Evolutionary conservation across 2,113 vertebrate genomes (phyloP).

Genomic region (Oncorhynchus gorbuscha): DNA sequence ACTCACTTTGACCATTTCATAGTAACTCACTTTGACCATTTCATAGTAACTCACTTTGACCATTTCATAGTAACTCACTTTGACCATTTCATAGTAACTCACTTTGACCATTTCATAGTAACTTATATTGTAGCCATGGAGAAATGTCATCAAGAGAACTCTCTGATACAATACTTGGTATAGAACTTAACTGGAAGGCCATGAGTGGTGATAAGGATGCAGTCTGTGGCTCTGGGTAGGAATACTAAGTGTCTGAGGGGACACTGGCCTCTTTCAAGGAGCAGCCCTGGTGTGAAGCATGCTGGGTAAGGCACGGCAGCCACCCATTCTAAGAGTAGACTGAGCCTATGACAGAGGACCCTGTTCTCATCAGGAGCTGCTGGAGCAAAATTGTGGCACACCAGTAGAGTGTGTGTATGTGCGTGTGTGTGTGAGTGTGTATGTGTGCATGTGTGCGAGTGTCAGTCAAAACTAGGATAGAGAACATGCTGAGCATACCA

Average conservation of each 20-base stretch:
- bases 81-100: too few relatives aligned
- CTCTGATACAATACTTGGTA: background rate
- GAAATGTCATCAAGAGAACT: background rate
- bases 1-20: background rate
- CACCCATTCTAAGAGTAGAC: slow-evolving; percentile 48
- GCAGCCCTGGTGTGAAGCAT: slow-evolving; percentile 26
- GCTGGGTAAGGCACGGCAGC: slow-evolving; percentile 52
- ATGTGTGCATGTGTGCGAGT: slow-evolving; percentile 27
- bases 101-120: background rate
- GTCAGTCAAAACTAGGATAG: slow-evolving; percentile 40
- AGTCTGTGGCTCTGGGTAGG: slow-evolving; percentile 29
- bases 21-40: background rate
- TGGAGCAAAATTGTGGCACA: slow-evolving; percentile 39
- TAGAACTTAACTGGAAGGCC: background rate
- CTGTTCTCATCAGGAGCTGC: slow-evolving; percentile 54
- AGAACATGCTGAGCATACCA: background rate
- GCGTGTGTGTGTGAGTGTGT: slow-evolving; percentile 1
- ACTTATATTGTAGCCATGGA: background rate
- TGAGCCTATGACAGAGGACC: slow-evolving; percentile 55
- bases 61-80: too few relatives aligned
- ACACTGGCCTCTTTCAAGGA: slow-evolving; percentile 72
- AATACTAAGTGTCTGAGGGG: slow-evolving; percentile 63
- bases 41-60: background rate
- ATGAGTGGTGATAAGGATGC: slow-evolving; percentile 20
- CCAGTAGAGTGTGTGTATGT: background rate